A percentile compares a stretch with the other conserved stretches of the same genome.
These are phyloP conservation scores for Deilephila porcellus DNA, from an alignment of 2,888 invertebrate genomes.

Conservation along the genomic window DNA sequence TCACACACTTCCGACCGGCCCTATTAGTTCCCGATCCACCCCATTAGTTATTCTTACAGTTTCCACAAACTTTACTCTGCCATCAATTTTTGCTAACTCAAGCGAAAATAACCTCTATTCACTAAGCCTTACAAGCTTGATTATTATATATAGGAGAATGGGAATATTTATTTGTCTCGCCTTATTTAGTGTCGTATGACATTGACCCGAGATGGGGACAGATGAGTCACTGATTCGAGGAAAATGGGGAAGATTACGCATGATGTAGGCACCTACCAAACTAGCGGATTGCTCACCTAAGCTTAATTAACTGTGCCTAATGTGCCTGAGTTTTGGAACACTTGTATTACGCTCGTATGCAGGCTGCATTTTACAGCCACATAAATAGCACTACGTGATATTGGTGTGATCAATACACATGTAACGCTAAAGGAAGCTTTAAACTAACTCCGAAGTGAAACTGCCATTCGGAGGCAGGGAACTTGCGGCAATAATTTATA, in stretches of 20 bases:
- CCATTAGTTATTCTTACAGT: slow-evolving; percentile 58
- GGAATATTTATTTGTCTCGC: slow-evolving; percentile 32
- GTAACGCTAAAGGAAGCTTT: no score
- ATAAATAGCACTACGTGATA: no score
- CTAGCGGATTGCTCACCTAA: slow-evolving; percentile 8
- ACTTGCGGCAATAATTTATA: no score
- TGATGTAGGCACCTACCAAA: slow-evolving; percentile 18
- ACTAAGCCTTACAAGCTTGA: not conserved
- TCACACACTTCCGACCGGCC: slow-evolving; percentile 40
- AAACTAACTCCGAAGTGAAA: no score
- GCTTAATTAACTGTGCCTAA: slow-evolving; percentile 13
- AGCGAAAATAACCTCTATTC: slow-evolving; percentile 26
- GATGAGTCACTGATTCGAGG: slow-evolving; percentile 49
- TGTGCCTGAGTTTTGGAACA: no score
- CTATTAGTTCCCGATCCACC: slow-evolving; percentile 54
- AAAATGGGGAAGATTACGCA: slow-evolving; percentile 42
- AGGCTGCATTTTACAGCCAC: not conserved
- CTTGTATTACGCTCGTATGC: not conserved
- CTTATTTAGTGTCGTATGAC: slow-evolving; percentile 51
- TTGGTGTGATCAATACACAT: no score
- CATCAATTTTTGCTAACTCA: not conserved
- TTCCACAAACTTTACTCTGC: slow-evolving; percentile 38
- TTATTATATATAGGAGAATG: not conserved
- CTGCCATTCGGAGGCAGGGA: no score
- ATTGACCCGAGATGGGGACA: slow-evolving; percentile 59